phyloP scores from a whole-genome alignment of 2,797 vertebrate species.

The Ctenosaura bakeri region DNA sequence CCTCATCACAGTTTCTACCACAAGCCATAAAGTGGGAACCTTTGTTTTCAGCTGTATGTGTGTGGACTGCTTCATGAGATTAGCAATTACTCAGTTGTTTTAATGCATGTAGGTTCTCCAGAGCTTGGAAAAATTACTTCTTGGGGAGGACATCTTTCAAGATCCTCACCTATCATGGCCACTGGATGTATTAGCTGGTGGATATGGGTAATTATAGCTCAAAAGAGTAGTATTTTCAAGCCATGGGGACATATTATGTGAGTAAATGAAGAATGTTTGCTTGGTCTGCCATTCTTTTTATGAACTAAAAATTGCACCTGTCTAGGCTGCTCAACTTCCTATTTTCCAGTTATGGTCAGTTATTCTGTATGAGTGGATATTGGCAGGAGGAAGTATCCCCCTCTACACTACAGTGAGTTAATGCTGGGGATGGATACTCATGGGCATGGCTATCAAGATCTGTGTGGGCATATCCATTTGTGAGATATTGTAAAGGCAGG shows the following conservation, averaged over 20 bases:
- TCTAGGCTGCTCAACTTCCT: neutral
- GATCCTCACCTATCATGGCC: too few species aligned
- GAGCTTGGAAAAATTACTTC: too few species aligned
- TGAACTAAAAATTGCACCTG: neutral
- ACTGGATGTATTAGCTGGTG: neutral
- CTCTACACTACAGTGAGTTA: neutral
- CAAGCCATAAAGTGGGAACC: too few species aligned
- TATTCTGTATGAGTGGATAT: neutral
- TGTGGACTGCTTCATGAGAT: too few species aligned
- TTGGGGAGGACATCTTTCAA: too few species aligned
- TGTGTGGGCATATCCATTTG: neutral
- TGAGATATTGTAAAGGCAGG: constrained; percentile 11
- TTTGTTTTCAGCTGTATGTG: too few species aligned
- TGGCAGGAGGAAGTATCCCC: neutral
- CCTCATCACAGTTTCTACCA: too few species aligned
- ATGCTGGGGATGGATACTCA: neutral
- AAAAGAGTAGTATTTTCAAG: neutral
- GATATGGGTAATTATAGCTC: neutral
- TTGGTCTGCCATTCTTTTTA: neutral
- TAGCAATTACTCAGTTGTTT: too few species aligned
- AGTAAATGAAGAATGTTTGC: neutral
- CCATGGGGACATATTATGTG: neutral
- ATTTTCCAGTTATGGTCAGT: neutral
- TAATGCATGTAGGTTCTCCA: too few species aligned
- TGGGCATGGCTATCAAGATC: neutral